Evolutionary conservation across 2,113 vertebrate genomes (phyloP), one percentile per base, ranked within the genome.

Genomic region (Synodontis membranacea): DNA sequence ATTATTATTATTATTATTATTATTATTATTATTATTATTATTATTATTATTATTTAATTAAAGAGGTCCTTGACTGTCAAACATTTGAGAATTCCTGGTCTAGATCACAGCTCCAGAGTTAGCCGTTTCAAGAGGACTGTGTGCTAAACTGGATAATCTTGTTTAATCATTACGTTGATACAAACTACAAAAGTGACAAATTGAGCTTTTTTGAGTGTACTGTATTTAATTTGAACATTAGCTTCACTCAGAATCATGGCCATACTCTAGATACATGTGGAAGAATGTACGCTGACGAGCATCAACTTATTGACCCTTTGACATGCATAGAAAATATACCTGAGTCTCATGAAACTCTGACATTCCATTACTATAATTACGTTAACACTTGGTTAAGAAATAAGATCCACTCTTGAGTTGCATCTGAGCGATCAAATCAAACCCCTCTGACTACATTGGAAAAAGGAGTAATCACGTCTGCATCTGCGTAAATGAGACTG

Each of bases 401-500:
- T 74, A 5, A 74, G 14, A 8, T 17, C 37, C 11, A 28, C 34
- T 58, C 52, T 48, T 6, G 1, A 48, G 74, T 19, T 76, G 74
- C 44, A 48, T 76, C 74, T 76, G 60, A 68, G 34, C 8, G 23
- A 68, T 25, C 0, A 44, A 50, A 68, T 48, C 66, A 10, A 83
- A 68, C 6, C 25, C 7, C 39, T 46, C 12, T 9, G 42, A 44
- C 25, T 19, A 62, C 58, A 9, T 19, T 62, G 28, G 28, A 82
- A 81, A 64, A 46, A 82, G 64, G 28, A 66, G 39, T 82, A 62
- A 48, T 66, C 31, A 44, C 58, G 48, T 48, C 37, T 31, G 56
- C 58, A 64, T 48, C 37, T 31, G 56, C 10, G 31, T 66, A 66
- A 83, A 83, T 83, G 81, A 83, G 81, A 34, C 81, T 68, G 81